Conservation (phyloP, 1,140 invertebrate species). For the Drosophila santomea region DNA sequence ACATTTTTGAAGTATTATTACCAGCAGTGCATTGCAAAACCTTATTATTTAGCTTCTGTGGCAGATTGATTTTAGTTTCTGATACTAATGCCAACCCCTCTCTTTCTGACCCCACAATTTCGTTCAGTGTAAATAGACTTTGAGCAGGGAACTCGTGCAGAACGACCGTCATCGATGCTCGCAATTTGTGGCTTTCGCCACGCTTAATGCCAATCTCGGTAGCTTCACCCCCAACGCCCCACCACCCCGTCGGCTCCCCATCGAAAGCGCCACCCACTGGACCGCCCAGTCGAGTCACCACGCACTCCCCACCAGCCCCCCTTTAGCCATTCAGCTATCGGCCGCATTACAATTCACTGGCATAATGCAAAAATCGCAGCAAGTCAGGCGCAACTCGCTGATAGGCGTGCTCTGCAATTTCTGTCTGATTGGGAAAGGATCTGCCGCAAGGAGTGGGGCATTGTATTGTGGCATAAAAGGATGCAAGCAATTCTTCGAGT, state of each 20-base stretch:
- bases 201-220: slow-evolving; percentile 71
- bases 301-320: background rate
- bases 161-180: slow-evolving; percentile 52
- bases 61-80: too few species aligned
- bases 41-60: too few species aligned
- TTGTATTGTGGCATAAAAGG: slow-evolving; percentile 8
- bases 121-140: background rate
- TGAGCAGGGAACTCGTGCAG: slow-evolving; percentile 1
- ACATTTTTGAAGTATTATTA: background rate
- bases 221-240: slow-evolving; percentile 1
- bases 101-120: background rate
- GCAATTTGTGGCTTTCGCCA: slow-evolving; percentile 64
- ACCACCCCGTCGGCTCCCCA: background rate
- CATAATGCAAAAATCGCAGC: slow-evolving; percentile 72
- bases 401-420: slow-evolving; percentile 64
- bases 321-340: slow-evolving; percentile 27
- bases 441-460: background rate
- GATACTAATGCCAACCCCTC: too few species aligned
- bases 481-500: slow-evolving; percentile 7
- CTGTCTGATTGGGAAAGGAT: slow-evolving; percentile 31
- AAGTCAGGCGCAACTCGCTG: slow-evolving; percentile 71
- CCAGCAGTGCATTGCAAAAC: too few species aligned
- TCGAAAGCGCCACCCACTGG: background rate
- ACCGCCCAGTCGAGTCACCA: background rate
- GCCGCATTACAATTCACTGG: slow-evolving; percentile 59